phyloP scores from a whole-genome alignment of 2,888 invertebrate genomes.

The Stenotaenia linearis region DNA sequence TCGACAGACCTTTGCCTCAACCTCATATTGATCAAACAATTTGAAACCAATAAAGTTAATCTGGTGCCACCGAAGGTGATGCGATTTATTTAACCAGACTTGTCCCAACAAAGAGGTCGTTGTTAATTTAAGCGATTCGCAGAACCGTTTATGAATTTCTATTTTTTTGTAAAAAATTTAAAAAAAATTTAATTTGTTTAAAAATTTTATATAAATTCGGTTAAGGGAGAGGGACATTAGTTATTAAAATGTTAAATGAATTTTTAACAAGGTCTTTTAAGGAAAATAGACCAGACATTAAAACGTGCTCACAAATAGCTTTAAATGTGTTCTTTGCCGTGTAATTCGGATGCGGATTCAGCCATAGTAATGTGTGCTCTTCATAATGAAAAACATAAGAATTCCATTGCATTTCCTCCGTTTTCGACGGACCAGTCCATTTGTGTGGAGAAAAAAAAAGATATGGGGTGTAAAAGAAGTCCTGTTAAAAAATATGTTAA shows the following conservation, averaged over 20 bases:
- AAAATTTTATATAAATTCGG: neutral
- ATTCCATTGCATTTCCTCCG: neutral
- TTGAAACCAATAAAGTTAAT: conserved; percentile 34
- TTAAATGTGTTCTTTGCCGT: neutral
- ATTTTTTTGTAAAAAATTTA: no score
- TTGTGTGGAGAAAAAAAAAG: neutral
- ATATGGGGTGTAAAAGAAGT: neutral
- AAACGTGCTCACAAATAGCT: neutral
- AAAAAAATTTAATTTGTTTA: neutral
- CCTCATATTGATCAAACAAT: conserved; percentile 33
- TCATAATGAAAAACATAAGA: neutral
- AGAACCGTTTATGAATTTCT: no score
- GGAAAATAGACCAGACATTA: neutral
- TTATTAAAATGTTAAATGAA: neutral
- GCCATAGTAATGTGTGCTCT: neutral
- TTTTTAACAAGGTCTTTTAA: neutral
- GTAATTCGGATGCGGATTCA: neutral
- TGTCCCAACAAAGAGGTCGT: neutral
- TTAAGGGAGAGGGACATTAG: neutral
- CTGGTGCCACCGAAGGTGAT: conserved; percentile 31
- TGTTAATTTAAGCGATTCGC: neutral
- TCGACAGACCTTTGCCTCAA: conserved; percentile 31
- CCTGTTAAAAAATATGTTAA: conserved; percentile 17
- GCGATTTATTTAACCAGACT: conserved; percentile 32
- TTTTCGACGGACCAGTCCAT: neutral